These are phyloP conservation scores for Grallaria varia DNA, from an alignment of 2,113 vertebrate species.

Conservation along the genomic window DNA sequence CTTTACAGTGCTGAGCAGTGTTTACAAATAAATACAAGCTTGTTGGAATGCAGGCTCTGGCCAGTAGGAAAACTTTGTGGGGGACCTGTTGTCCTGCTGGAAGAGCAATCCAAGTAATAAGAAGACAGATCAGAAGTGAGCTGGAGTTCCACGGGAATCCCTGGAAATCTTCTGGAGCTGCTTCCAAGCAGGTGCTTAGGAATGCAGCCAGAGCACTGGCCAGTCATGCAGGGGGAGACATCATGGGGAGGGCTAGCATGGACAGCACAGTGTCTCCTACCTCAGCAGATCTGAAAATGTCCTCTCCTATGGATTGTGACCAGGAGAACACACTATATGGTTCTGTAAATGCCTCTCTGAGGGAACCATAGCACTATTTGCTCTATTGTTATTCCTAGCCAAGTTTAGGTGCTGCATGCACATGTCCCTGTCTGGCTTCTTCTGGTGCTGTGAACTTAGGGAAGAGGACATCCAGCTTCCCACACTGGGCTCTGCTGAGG, in stretches of 20 bases:
- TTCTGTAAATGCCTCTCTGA: background rate
- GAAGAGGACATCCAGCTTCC: background rate
- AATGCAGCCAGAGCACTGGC: background rate
- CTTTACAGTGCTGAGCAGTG: background rate
- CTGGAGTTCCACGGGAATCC: background rate
- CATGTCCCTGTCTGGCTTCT: background rate
- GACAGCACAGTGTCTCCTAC: background rate
- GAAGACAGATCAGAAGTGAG: background rate
- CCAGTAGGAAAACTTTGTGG: background rate
- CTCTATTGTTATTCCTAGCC: background rate
- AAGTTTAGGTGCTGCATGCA: background rate
- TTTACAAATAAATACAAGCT: background rate
- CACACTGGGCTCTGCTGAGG: background rate
- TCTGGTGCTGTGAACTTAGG: background rate
- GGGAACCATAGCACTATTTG: background rate
- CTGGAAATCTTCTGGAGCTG: background rate
- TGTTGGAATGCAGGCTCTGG: background rate
- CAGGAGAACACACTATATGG: background rate
- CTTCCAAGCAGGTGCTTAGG: background rate
- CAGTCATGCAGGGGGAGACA: background rate
- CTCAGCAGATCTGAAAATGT: background rate
- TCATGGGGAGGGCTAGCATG: background rate
- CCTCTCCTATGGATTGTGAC: background rate
- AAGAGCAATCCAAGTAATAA: background rate
- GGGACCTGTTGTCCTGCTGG: background rate